Conservation (phyloP, 2,888 invertebrate genomes). For the Kryphioiulus occultus region DNA sequence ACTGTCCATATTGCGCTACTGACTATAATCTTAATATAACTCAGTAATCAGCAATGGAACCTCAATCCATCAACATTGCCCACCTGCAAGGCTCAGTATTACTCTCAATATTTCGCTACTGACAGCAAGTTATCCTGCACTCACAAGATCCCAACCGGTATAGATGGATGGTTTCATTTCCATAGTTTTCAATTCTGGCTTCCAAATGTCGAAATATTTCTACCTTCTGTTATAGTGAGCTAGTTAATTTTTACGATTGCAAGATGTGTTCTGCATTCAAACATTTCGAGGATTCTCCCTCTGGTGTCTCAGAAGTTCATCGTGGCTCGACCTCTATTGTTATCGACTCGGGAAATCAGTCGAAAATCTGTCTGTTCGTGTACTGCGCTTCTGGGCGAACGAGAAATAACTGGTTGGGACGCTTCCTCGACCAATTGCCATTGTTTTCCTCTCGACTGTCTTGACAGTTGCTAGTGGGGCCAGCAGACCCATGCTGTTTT, state of each 20-base stretch:
- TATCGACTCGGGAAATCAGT: not conserved
- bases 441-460: not conserved
- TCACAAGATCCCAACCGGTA: too few species aligned
- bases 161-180: too few species aligned
- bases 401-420: not conserved
- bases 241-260: slow-evolving; percentile 7
- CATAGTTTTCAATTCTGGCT: not conserved
- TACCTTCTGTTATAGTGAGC: not conserved
- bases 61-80: too few species aligned
- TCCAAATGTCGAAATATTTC: not conserved
- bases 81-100: too few species aligned
- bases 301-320: not conserved
- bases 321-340: not conserved
- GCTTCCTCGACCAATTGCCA: not conserved
- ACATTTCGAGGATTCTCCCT: not conserved
- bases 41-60: too few species aligned
- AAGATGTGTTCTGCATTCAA: slow-evolving; percentile 6
- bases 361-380: not conserved
- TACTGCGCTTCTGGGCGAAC: not conserved
- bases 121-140: too few species aligned
- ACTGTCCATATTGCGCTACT: too few species aligned
- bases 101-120: too few species aligned
- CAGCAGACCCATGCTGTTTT: not conserved
- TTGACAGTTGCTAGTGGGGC: not conserved
- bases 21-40: too few species aligned